Evolutionary conservation across 2,113 vertebrate species (phyloP).

Genomic region (Saccopteryx bilineata): DNA sequence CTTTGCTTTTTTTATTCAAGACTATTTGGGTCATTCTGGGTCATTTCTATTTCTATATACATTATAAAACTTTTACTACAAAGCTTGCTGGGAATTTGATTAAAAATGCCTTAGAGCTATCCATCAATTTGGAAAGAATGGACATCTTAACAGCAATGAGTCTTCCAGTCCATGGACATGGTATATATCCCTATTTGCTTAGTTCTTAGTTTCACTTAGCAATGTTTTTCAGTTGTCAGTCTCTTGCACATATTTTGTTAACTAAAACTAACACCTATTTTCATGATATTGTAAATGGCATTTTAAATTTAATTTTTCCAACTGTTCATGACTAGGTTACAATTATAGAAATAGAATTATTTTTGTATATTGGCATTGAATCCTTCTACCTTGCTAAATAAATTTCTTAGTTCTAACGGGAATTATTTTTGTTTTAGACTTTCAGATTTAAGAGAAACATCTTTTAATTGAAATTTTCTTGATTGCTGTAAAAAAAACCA

Average conservation of each 20-base stretch:
- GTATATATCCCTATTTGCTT: not conserved
- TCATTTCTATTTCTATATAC: not conserved
- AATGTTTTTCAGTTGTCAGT: not conserved
- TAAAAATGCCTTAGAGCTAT: not conserved
- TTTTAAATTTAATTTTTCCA: slow-evolving; percentile 43
- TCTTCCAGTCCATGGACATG: not conserved
- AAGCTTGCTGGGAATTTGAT: not conserved
- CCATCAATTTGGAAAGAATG: not conserved
- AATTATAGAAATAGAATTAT: slow-evolving; percentile 4
- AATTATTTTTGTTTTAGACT: not conserved
- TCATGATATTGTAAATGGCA: not conserved
- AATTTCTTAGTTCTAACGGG: slow-evolving; percentile 14
- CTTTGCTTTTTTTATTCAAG: not conserved
- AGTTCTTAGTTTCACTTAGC: not conserved
- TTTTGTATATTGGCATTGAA: not conserved
- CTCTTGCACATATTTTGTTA: not conserved
- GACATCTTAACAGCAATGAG: not conserved
- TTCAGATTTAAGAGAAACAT: not conserved
- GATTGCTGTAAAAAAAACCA: slow-evolving; percentile 53
- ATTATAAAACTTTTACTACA: slow-evolving; percentile 18
- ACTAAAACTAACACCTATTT: not conserved
- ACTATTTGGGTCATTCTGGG: not conserved
- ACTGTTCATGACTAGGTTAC: not conserved
- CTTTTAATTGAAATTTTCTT: slow-evolving; percentile 29
- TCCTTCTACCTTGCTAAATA: not conserved